Percentiles rank a stretch among this genome's conserved stretches.
Evolutionary conservation across 1,140 invertebrate genomes (phyloP).

Genomic region (Saccostrea cuccullata): DNA sequence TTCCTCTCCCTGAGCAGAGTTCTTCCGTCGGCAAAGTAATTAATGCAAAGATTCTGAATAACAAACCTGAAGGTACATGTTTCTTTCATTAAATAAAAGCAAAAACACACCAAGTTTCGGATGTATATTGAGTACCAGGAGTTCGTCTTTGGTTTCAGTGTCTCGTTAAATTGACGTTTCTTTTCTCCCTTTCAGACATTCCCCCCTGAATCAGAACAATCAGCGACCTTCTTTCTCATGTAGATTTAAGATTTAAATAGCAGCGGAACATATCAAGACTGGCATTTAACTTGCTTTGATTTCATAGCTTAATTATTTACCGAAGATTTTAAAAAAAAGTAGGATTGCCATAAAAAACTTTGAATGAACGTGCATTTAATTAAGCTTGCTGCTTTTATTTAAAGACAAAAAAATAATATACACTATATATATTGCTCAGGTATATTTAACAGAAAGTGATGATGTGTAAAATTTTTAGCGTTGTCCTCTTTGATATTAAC

Average conservation of each 20-base stretch:
- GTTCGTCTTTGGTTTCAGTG: too few relatives aligned
- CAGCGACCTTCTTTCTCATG: too few relatives aligned
- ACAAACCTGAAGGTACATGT: too few relatives aligned
- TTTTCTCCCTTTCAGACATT: not conserved
- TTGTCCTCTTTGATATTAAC: not conserved
- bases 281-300: too few relatives aligned
- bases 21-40: too few relatives aligned
- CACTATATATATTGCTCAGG: not conserved
- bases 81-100: not conserved
- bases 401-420: too few relatives aligned
- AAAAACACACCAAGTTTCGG: not conserved
- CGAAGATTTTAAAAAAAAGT: not conserved
- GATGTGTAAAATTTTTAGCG: not conserved
- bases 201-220: not conserved
- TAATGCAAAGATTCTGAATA: too few relatives aligned
- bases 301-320: not conserved
- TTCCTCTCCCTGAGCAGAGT: too few relatives aligned
- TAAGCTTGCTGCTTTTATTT: not conserved
- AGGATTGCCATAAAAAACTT: not conserved
- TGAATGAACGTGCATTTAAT: not conserved
- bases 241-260: too few relatives aligned
- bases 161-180: too few relatives aligned
- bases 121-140: not conserved
- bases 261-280: too few relatives aligned
- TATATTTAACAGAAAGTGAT: conserved; percentile 3